Base-by-base conservation (phyloP, 2,888 invertebrate species). In the Spilarctia lutea region DNA sequence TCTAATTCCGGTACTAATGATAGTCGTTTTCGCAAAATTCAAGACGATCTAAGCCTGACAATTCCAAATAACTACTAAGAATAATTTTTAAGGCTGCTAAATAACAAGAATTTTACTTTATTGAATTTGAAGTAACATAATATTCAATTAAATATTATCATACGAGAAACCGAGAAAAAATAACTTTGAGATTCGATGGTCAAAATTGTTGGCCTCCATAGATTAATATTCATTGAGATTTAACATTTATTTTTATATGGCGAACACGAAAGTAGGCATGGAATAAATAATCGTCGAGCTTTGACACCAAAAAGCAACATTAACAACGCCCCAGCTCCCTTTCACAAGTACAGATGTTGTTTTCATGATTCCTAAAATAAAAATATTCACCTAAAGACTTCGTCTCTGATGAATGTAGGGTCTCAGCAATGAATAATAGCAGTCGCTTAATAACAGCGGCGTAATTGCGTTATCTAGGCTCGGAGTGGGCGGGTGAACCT, bases 401-500 rank as follows among this genome's bases (percentile, higher is more conserved):
- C 79, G 77, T 74, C 76, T 78, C 79, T 88, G 88, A 92, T 91
- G 89, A 91, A 93, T 91, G 87, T 87, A 83, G 87, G 91, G 89
- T 88, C 90, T 89, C 87, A 88, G 90, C 87, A 88, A 93, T 94
- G 94, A 95, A 91, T 95, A 93, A 95, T 94, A 90, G 90, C 86
- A 82, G 90, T 88, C 92, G 91, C 90, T 94, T 94, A 94, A 93
- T 94, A 94, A 93, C 92, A 88, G 88, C 84, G 78, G 87, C 87
- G 90, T 94, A 94, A 94, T 94, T 94, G 92, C 92, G 93, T 94
- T 94, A 94, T 94, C 94, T 94, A 91, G 92, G 87, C 90, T 85
- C 88, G 84, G 82, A 89, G 91, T 80, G 91, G 90, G 87, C 89
- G 90, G 86, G 85, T 81, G 86, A 88, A 85, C 88, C 89, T 88